These are phyloP conservation scores for Nesidiocoris tenuis DNA, from an alignment of 2,888 invertebrate species.

Conservation along the genomic window DNA sequence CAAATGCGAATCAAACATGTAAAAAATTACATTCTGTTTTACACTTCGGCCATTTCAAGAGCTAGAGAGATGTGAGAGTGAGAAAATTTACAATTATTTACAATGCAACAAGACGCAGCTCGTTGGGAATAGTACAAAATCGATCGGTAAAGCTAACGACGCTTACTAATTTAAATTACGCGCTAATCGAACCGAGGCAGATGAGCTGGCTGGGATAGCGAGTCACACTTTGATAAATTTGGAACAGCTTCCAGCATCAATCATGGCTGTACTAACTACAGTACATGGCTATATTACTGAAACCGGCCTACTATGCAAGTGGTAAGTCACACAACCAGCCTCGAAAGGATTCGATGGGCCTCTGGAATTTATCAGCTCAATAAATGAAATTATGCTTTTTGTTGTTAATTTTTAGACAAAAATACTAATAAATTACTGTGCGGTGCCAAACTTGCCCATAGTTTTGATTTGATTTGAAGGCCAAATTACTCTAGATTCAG, in stretches of 20 bases:
- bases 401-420: no score
- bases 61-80: not conserved
- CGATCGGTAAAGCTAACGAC: constrained; percentile 29
- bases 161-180: constrained; percentile 28
- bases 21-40: no score
- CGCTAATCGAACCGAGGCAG: constrained; percentile 22
- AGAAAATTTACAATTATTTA: constrained; percentile 32
- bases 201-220: constrained; percentile 19
- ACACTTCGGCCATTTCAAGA: no score
- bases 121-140: constrained; percentile 20
- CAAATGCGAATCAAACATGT: no score
- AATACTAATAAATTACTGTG: no score
- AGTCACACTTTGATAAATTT: not conserved
- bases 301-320: no score
- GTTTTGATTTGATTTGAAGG: no score
- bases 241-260: not conserved
- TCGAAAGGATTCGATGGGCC: constrained; percentile 19
- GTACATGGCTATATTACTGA: not conserved
- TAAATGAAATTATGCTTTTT: no score
- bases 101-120: constrained; percentile 39
- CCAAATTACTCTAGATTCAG: no score
- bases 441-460: no score
- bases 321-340: constrained; percentile 28
- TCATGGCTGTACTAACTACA: not conserved
- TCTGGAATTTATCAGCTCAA: not conserved